These are phyloP conservation scores for Maconellicoccus hirsutus DNA, from an alignment of 1,140 invertebrate genomes.

Conservation along the genomic window DNA sequence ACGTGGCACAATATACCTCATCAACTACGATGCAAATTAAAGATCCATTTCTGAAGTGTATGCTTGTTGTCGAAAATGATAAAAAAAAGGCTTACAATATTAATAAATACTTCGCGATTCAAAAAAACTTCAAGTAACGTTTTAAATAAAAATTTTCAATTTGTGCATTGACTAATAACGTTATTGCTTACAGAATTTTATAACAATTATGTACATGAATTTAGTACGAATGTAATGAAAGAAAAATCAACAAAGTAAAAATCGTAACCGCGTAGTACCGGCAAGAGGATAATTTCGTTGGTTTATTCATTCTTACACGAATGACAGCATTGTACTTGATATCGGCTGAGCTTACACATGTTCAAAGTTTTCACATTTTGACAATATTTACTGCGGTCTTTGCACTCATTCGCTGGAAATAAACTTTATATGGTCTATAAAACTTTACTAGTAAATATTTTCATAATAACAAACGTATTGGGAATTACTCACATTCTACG, in stretches of 20 bases:
- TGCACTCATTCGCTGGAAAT: slow-evolving; percentile 52
- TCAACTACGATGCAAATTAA: too few species aligned
- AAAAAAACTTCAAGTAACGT: background rate
- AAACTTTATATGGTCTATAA: slow-evolving; percentile 22
- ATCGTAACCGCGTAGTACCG: background rate
- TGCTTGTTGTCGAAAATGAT: too few species aligned
- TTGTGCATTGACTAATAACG: background rate
- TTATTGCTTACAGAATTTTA: background rate
- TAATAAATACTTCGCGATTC: background rate
- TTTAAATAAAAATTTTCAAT: background rate
- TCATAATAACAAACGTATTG: too few species aligned
- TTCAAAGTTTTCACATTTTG: slow-evolving; percentile 68
- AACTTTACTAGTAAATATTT: too few species aligned
- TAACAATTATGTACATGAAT: background rate
- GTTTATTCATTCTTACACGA: slow-evolving; percentile 43
- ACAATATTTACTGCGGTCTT: slow-evolving; percentile 62
- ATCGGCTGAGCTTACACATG: slow-evolving; percentile 65
- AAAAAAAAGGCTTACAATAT: background rate
- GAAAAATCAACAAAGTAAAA: background rate
- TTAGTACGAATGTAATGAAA: background rate
- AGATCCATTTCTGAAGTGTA: too few species aligned
- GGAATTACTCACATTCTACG: slow-evolving; percentile 35
- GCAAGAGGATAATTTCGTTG: background rate
- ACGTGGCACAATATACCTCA: too few species aligned
- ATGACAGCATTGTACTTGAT: slow-evolving; percentile 71